These are phyloP conservation scores for Doryteuthis pealeii DNA, from an alignment of 1,140 invertebrate genomes.

Conservation along the genomic window DNA sequence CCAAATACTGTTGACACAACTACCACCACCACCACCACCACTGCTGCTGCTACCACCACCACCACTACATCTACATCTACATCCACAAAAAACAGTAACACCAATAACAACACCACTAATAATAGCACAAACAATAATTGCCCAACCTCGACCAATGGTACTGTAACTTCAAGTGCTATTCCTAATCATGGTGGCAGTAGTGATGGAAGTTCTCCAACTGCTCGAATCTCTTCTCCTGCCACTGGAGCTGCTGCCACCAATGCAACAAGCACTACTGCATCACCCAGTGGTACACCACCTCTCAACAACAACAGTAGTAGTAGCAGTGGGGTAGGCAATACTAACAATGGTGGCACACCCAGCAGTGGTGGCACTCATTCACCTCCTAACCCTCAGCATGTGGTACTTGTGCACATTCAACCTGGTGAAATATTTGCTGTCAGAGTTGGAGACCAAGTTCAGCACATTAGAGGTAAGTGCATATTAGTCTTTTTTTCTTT, in stretches of 20 bases:
- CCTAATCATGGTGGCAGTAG: not conserved
- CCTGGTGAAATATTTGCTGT: conserved; percentile 71
- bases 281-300: not conserved
- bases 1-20: not conserved
- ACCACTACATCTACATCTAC: not conserved
- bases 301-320: not conserved
- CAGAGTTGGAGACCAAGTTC: conserved; percentile 68
- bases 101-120: not conserved
- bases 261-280: not conserved
- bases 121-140: not conserved
- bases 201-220: not conserved
- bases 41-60: not conserved
- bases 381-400: conserved; percentile 57
- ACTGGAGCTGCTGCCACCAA: not conserved
- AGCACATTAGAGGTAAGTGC: conserved; percentile 68
- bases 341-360: not conserved
- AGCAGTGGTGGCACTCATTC: conserved; percentile 9
- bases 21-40: not conserved
- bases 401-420: conserved; percentile 73
- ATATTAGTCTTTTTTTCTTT: conserved; percentile 23
- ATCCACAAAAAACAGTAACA: not conserved
- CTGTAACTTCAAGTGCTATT: not conserved
- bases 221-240: not conserved
- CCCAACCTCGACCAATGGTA: not conserved
- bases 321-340: not conserved